Conservation (phyloP, 2,797 vertebrate species). For the Paedocypris micromegethes region DNA sequence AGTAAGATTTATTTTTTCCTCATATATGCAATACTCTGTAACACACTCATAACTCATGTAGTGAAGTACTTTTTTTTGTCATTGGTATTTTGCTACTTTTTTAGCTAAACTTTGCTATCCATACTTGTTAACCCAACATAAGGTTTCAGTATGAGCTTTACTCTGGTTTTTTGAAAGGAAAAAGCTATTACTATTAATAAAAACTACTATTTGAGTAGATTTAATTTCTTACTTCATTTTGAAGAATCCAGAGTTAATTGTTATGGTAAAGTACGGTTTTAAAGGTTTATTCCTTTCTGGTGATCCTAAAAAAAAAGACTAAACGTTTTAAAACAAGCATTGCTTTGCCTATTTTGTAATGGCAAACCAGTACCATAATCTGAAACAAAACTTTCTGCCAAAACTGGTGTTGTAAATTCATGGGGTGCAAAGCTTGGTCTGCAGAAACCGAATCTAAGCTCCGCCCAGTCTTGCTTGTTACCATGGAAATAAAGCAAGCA, state of each 20-base stretch:
- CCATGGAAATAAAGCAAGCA: constrained; percentile 43
- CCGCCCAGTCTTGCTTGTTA: constrained; percentile 38
- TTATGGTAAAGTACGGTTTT: constrained; percentile 18
- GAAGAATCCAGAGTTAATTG: constrained; percentile 26
- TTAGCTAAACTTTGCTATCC: too few relatives aligned
- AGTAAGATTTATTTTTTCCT: too few relatives aligned
- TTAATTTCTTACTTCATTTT: constrained; percentile 22
- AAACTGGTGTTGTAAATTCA: constrained; percentile 20
- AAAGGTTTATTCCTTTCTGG: constrained; percentile 10
- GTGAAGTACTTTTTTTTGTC: too few relatives aligned
- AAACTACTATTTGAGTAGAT: constrained; percentile 15
- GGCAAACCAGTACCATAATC: background rate
- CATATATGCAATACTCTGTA: too few relatives aligned
- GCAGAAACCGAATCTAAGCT: constrained; percentile 36
- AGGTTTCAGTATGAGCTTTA: too few relatives aligned
- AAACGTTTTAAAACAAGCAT: constrained; percentile 9
- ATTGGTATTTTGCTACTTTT: too few relatives aligned
- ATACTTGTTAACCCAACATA: too few relatives aligned
- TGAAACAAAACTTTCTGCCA: constrained; percentile 6
- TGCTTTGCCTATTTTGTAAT: constrained; percentile 2
- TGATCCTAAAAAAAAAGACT: background rate
- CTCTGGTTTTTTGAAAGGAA: background rate
- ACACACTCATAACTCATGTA: too few relatives aligned
- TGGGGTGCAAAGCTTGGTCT: constrained; percentile 26
- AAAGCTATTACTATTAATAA: constrained; percentile 3